These are phyloP conservation scores for Andricus quercusramuli DNA, from an alignment of 2,888 invertebrate species.

Conservation along the genomic window DNA sequence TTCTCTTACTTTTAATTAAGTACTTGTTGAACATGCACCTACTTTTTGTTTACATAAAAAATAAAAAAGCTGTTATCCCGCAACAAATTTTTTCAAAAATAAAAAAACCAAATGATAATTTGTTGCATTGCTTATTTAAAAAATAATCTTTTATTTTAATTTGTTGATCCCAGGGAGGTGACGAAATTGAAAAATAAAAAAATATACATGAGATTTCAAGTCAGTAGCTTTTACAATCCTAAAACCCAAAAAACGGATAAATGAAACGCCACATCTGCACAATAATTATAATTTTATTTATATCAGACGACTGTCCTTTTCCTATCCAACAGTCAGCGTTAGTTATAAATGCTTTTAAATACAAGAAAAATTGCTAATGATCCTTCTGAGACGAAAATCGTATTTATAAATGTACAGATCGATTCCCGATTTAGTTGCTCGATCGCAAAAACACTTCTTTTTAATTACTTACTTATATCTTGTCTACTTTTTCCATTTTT, in stretches of 20 bases:
- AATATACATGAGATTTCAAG: too few species aligned
- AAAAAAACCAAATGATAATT: too few species aligned
- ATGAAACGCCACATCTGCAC: neutral
- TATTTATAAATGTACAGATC: constrained; percentile 20
- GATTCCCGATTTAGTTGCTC: constrained; percentile 1
- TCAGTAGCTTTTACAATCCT: too few species aligned
- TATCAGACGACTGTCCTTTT: neutral
- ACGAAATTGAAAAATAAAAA: too few species aligned
- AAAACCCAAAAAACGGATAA: neutral
- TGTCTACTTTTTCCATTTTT: neutral
- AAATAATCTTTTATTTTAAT: too few species aligned
- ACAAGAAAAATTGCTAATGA: constrained; percentile 29
- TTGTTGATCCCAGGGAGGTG: too few species aligned
- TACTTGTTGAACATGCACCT: too few species aligned
- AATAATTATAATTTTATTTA: constrained; percentile 22
- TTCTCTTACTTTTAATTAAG: too few species aligned
- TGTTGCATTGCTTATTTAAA: too few species aligned
- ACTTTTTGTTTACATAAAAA: too few species aligned
- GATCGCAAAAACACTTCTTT: neutral
- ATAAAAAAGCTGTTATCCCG: too few species aligned
- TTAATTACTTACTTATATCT: neutral
- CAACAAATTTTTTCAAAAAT: too few species aligned
- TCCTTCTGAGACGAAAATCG: constrained; percentile 6
- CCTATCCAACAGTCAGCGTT: neutral
- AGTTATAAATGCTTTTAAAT: constrained; percentile 35